Base-by-base conservation (phyloP, 2,888 invertebrate genomes). In the Meiosimyza platycephala region DNA sequence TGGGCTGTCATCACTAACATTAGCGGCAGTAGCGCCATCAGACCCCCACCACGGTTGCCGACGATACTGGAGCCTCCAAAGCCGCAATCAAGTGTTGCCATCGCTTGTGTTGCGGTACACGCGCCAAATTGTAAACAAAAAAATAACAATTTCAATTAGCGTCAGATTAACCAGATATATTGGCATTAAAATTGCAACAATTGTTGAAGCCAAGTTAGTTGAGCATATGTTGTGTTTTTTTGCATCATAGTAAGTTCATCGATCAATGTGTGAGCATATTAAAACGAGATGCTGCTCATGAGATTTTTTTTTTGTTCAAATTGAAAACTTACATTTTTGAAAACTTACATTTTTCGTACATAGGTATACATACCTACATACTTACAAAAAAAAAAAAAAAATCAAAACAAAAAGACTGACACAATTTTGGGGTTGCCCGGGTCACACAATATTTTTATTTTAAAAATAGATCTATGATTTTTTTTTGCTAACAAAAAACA, bases 151-250 rank as follows among this genome's bases (percentile, higher is more conserved):
- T 40, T 69, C 67, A 22, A 48, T 57, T 51, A 50, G 12, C 50
- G 59, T 57, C n/a, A 28, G 18, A 15, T 60, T 55, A 18, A n/a
- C 50, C 28, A 69, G 57, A 69, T 60, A 60, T 69, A 50, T 28
- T 28, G 50, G 12, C 48, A 57, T 68, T 50, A 59, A 40, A 57
- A 67, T 67, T 60, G 59, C 16, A 48, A 33, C 22, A 60, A 57
- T 68, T 68, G 57, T 59, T 54, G 52, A 28, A 28, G 57, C 22
- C 57, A 22, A 57, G 57, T 57, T 57, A 9, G 40, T 40, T 40
- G 40, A 3, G n/a, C n/a, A n/a, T 40, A 9, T 40, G 9, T 40
- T 57, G 57, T 57, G 13, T 40, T 40, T 9, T 40, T 7, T 40
- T 40, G 40, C 2, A 1, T 9, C 40, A 40, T 28, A 57, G 28